Percentiles rank a stretch among this genome's conserved stretches.
Evolutionary conservation across 2,888 invertebrate genomes (phyloP).

Genomic region (Drepana falcataria): DNA sequence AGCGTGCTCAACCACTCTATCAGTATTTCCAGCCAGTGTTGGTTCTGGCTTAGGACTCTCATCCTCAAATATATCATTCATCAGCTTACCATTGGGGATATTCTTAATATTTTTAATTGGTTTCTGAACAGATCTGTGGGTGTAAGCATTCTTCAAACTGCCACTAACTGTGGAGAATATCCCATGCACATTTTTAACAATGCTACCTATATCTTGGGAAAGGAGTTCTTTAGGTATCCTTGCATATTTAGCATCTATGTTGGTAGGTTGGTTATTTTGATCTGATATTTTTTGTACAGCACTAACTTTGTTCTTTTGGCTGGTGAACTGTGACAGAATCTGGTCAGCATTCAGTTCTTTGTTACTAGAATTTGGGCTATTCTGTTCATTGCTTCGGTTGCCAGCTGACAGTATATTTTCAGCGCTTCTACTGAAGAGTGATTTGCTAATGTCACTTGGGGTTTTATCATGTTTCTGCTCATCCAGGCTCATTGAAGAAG

Average conservation of each 20-base stretch:
- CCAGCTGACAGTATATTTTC: conserved; percentile 48
- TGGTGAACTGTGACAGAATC: conserved; percentile 51
- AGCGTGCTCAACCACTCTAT: conserved; percentile 10
- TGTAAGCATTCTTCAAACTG: conserved; percentile 66
- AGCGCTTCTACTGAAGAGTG: conserved; percentile 51
- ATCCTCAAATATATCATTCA: conserved; percentile 69
- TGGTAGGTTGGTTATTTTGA: conserved; percentile 7
- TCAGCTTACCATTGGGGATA: conserved; percentile 54
- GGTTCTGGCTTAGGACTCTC: conserved; percentile 21
- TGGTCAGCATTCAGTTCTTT: conserved; percentile 48
- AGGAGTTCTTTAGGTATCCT: conserved; percentile 61
- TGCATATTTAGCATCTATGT: conserved; percentile 37
- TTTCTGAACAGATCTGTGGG: conserved; percentile 47
- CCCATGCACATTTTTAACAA: conserved; percentile 73
- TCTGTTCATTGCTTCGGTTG: conserved; percentile 18
- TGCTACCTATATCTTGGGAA: conserved; percentile 62
- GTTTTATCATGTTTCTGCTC: conserved; percentile 22
- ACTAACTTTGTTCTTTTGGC: conserved; percentile 50
- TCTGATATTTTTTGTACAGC: conserved; percentile 58
- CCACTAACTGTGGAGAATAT: conserved; percentile 71
- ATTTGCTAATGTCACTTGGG: conserved; percentile 28
- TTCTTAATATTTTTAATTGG: conserved; percentile 39
- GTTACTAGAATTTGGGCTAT: conserved; percentile 24
- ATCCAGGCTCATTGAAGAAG: conserved; percentile 53
- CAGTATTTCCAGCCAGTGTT: conserved; percentile 7